phyloP scores from a whole-genome alignment of 2,888 invertebrate species.

The Lissocephala sabroskyi region DNA sequence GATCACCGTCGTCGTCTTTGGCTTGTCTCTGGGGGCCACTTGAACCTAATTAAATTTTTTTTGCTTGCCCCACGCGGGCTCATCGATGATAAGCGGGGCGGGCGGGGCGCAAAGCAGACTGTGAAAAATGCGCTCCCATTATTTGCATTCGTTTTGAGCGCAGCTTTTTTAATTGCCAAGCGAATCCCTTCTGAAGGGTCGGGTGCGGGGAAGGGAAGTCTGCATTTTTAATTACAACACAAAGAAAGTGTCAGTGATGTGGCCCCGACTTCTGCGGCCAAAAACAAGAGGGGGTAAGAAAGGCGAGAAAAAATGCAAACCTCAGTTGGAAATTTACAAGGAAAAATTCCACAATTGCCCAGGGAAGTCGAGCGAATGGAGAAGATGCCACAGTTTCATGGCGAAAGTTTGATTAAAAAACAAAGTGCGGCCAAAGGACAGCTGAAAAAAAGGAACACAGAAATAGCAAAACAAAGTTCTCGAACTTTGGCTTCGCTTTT shows the following conservation, averaged over 20 bases:
- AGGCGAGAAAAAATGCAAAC: conserved; percentile 30
- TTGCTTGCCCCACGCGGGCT: conserved; percentile 10
- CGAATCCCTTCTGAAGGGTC: conserved; percentile 4
- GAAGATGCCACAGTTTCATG: conserved; percentile 26
- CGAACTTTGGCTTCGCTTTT: no score
- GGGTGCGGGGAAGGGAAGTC: conserved; percentile 28
- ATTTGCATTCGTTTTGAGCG: conserved; percentile 35
- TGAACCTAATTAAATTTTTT: conserved; percentile 51
- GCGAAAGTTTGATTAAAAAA: conserved; percentile 64
- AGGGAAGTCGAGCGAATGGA: conserved; percentile 12
- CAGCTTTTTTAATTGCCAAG: conserved; percentile 56
- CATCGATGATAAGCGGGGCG: conserved; percentile 21
- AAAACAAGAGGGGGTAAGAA: conserved; percentile 47
- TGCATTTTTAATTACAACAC: conserved; percentile 62
- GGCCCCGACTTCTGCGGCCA: no score
- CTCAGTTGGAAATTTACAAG: conserved; percentile 7
- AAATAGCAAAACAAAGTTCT: no score
- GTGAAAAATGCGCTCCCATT: conserved; percentile 4
- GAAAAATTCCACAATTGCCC: no score
- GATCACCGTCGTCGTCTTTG: background rate
- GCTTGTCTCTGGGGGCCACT: conserved; percentile 22
- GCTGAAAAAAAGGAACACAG: background rate
- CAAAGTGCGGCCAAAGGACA: conserved; percentile 9
- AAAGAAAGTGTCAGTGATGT: conserved; percentile 6
- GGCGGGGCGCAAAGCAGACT: conserved; percentile 12